phyloP scores from a whole-genome alignment of 1,140 invertebrate genomes.

The Cylas formicarius region DNA sequence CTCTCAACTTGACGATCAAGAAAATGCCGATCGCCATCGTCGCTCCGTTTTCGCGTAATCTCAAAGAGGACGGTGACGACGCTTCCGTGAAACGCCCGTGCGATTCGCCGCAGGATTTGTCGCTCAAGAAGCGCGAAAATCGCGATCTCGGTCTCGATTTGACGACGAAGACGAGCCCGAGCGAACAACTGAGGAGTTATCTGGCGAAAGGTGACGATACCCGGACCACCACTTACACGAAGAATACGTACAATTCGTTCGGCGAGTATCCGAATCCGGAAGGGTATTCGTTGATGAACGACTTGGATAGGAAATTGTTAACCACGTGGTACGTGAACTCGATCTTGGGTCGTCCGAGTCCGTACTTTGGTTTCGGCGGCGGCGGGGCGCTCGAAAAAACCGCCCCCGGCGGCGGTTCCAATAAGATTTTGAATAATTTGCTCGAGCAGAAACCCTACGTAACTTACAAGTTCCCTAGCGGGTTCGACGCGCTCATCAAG shows the following conservation, averaged over 20 bases:
- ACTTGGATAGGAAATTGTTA: constrained; percentile 51
- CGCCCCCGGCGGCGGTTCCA: constrained; percentile 26
- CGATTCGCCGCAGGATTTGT: constrained; percentile 33
- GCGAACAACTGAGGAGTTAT: constrained; percentile 31
- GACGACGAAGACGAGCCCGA: constrained; percentile 29
- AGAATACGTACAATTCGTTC: constrained; percentile 26
- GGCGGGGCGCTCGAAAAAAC: constrained; percentile 16
- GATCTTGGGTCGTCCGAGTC: constrained; percentile 29
- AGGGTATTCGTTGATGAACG: constrained; percentile 40
- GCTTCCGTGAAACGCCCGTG: no score
- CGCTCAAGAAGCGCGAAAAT: constrained; percentile 26
- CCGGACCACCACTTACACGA: constrained; percentile 22
- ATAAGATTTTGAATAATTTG: constrained; percentile 39
- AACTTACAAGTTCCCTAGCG: constrained; percentile 29
- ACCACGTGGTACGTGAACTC: constrained; percentile 56
- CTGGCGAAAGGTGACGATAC: constrained; percentile 26
- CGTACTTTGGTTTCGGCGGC: constrained; percentile 25
- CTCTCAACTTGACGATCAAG: constrained; percentile 43
- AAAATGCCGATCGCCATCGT: constrained; percentile 44
- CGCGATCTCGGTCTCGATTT: constrained; percentile 24
- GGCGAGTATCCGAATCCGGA: constrained; percentile 32
- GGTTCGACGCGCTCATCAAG: constrained; percentile 38
- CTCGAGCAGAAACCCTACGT: constrained; percentile 35
- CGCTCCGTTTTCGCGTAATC: constrained; percentile 29
- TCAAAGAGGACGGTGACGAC: constrained; percentile 21